A percentile compares a stretch with the other conserved stretches of the same genome.
Conservation (phyloP, 1,140 invertebrate genomes). For the Diploscapter pachys region DNA sequence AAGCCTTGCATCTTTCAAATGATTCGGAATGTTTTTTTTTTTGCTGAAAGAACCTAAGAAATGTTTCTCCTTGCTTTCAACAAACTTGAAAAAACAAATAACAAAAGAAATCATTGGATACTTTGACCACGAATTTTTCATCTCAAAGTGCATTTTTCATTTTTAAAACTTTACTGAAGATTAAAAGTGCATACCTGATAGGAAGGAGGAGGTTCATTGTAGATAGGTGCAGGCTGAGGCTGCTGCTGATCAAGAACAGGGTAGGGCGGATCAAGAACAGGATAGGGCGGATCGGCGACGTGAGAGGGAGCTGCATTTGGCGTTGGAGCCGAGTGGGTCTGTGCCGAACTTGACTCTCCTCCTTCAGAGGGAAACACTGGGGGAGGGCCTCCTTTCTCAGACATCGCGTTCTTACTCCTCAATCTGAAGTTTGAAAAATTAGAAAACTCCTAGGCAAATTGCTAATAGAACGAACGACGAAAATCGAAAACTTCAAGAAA, state of each 20-base stretch:
- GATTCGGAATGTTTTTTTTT: too few relatives aligned
- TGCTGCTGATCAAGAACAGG: not conserved
- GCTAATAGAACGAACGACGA: conserved; percentile 40
- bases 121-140: too few relatives aligned
- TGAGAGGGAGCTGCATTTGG: not conserved
- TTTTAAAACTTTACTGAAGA: too few relatives aligned
- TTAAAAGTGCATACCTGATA: not conserved
- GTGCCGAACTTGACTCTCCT: too few relatives aligned
- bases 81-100: too few relatives aligned
- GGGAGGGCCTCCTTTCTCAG: conserved; percentile 3
- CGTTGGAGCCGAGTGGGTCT: not conserved
- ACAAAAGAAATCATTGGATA: too few relatives aligned
- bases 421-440: conserved; percentile 31
- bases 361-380: not conserved
- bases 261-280: conserved; percentile 13
- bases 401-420: conserved; percentile 6
- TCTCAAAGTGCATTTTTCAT: too few relatives aligned
- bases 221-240: not conserved
- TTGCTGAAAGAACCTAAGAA: too few relatives aligned
- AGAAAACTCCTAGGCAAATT: conserved; percentile 39
- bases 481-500: not conserved
- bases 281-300: not conserved
- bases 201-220: conserved; percentile 12
- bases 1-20: too few relatives aligned
- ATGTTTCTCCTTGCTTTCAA: too few relatives aligned